phyloP scores from a whole-genome alignment of 2,113 vertebrate genomes.

The Apeltes quadracus region DNA sequence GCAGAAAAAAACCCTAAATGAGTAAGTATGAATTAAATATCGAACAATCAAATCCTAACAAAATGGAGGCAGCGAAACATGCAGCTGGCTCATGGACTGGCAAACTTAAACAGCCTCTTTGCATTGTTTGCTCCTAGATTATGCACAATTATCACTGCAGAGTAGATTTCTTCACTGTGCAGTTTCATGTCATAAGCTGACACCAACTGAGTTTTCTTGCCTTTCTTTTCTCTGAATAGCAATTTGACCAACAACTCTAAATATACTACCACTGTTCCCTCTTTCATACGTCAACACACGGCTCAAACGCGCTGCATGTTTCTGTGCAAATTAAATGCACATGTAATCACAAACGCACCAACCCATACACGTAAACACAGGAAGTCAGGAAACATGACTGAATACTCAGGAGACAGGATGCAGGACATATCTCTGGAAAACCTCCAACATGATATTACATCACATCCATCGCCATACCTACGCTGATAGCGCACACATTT shows the following conservation, averaged over 20 bases:
- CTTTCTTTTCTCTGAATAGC: slow-evolving; percentile 49
- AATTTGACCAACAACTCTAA: slow-evolving; percentile 36
- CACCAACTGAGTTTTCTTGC: slow-evolving; percentile 7
- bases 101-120: background rate
- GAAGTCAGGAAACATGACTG: slow-evolving; percentile 1
- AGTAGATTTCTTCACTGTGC: slow-evolving; percentile 1
- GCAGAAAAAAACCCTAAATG: slow-evolving; percentile 44
- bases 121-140: background rate
- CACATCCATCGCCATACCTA: slow-evolving; percentile 25
- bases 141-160: background rate
- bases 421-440: slow-evolving; percentile 37
- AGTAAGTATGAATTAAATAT: slow-evolving; percentile 50
- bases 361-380: slow-evolving; percentile 26
- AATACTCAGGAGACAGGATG: slow-evolving; percentile 27
- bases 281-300: slow-evolving; percentile 28
- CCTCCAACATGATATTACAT: slow-evolving; percentile 44
- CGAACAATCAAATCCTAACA: slow-evolving; percentile 58
- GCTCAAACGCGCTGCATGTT: slow-evolving; percentile 11
- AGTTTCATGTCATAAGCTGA: slow-evolving; percentile 9
- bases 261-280: slow-evolving; percentile 35
- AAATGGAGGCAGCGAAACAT: slow-evolving; percentile 37
- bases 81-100: slow-evolving; percentile 32
- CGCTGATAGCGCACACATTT: background rate
- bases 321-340: slow-evolving; percentile 6
- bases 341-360: background rate